phyloP scores from a whole-genome alignment of 2,888 invertebrate genomes.

The Melanophora roralis region DNA sequence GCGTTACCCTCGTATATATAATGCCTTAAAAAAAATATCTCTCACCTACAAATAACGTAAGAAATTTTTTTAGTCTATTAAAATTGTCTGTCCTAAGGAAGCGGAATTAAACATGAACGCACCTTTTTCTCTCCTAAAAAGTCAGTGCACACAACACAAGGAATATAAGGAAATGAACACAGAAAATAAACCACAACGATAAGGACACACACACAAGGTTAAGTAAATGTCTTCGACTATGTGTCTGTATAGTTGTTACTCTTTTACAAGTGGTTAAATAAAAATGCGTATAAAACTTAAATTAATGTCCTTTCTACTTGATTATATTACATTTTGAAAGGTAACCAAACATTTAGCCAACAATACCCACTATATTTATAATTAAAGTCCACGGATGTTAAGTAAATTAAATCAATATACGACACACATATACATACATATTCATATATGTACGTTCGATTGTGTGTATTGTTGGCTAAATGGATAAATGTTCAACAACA shows the following conservation, averaged over 20 bases:
- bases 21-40: neutral
- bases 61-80: slow-evolving; percentile 6
- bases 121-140: slow-evolving; percentile 29
- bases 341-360: slow-evolving; percentile 45
- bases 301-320: slow-evolving; percentile 61
- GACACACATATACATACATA: neutral
- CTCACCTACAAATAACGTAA: neutral
- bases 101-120: slow-evolving; percentile 56
- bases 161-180: neutral
- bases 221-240: neutral
- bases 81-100: slow-evolving; percentile 28
- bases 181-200: slow-evolving; percentile 16
- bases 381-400: slow-evolving; percentile 51
- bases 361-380: slow-evolving; percentile 28
- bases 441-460: neutral
- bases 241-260: slow-evolving; percentile 15
- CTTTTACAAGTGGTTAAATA: slow-evolving; percentile 59
- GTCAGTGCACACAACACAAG: too few relatives aligned
- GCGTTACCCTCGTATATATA: neutral
- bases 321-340: slow-evolving; percentile 52
- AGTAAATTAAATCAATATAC: slow-evolving; percentile 40
- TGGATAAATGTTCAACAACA: neutral
- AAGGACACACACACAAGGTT: neutral
- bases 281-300: slow-evolving; percentile 56
- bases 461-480: neutral